Evolutionary conservation across 2,888 invertebrate species (phyloP).

Genomic region (Sesia apiformis): DNA sequence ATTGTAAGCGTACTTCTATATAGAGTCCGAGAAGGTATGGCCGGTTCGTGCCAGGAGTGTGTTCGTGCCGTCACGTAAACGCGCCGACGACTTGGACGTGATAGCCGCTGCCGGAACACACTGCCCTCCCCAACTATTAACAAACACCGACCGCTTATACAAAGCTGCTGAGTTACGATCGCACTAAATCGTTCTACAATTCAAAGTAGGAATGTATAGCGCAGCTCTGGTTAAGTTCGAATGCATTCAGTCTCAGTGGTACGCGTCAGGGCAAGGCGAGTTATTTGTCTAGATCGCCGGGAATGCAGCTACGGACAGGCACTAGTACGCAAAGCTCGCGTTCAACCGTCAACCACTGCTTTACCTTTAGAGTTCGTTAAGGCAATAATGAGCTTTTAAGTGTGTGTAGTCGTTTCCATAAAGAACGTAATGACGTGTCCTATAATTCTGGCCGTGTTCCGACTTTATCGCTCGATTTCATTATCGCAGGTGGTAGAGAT

Average conservation of each 20-base stretch:
- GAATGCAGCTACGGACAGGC: conserved; percentile 21
- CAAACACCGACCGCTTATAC: not conserved
- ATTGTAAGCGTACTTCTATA: too few relatives aligned
- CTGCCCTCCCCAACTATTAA: not conserved
- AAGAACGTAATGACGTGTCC: too few relatives aligned
- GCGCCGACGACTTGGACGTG: conserved; percentile 16
- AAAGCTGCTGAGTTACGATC: not conserved
- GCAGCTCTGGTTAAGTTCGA: not conserved
- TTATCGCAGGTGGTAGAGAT: too few relatives aligned
- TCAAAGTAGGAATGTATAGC: not conserved
- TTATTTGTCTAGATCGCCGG: conserved; percentile 28
- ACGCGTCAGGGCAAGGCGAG: conserved; percentile 13
- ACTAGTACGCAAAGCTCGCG: not conserved
- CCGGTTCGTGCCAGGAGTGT: not conserved
- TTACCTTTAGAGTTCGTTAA: too few relatives aligned
- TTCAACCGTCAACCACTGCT: too few relatives aligned
- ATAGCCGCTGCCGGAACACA: conserved; percentile 4
- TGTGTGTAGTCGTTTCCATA: too few relatives aligned
- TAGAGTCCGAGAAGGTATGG: too few relatives aligned
- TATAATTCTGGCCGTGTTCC: too few relatives aligned
- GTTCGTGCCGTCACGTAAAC: conserved; percentile 10
- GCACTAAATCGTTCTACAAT: not conserved
- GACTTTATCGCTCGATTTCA: too few relatives aligned
- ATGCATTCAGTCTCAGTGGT: not conserved
- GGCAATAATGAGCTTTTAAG: too few relatives aligned